Base-by-base conservation (phyloP, 2,888 invertebrate species). In the Pollenia amentaria region DNA sequence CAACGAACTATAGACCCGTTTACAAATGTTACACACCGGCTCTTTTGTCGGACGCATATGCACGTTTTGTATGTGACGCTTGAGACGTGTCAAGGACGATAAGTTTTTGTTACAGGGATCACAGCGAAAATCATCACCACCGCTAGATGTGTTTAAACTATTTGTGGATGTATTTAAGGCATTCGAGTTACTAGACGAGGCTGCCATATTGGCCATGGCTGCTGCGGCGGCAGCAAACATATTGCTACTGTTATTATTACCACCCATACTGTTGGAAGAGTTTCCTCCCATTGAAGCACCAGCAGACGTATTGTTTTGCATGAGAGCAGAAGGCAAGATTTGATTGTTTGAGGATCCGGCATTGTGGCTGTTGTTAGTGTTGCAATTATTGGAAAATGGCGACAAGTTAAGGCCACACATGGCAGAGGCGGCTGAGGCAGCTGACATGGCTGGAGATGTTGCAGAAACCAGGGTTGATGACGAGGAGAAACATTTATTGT, bases 31-130 rank as follows among this genome's bases (percentile, higher is more conserved):
- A 95, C 97, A 97, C 93, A 97, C 97, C 90, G 97, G 97, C 94
- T 97, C 97, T 94, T 97, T 96, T 93, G 97, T 97, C 91, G 97
- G 97, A 92, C 97, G 95, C 96, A 97, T 97, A 95, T 97, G 97
- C 92, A 97, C 97, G 95, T 97, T 97, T 95, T 97, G 97, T 94
- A 97, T 97, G 95, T 97, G 97, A 92, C 97, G 96, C 95, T 97
- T 97, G 95, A 97, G 96, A 93, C 97, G 95, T 92, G 97, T 97
- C 94, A 97, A 95, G 91, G 97, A 97, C 92, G 97, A 97, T 93
- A 97, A 95, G 94, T 96, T 97, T 95, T 97, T 97, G 96, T 97
- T 97, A 96, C 97, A 97, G 92, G 97, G 97, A 95, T 97, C 97
- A 95, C 97, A 97, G 94, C 97, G 96, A 95, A 97, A 97, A 95